Evolutionary conservation across 2,888 invertebrate species (phyloP).

Genomic region (Dryomyza anilis): DNA sequence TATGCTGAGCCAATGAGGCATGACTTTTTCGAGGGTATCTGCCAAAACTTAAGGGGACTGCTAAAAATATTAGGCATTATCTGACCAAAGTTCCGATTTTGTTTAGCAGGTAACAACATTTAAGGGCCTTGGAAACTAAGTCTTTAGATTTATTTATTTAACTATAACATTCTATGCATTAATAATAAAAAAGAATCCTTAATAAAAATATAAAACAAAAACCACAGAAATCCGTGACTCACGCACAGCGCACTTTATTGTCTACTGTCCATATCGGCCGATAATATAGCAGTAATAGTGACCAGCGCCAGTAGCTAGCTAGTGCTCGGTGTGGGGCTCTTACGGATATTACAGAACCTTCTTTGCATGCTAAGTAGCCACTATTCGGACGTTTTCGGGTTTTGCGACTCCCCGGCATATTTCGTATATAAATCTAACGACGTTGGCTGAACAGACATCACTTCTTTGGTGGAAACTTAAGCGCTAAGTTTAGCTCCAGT

Average conservation of each 20-base stretch:
- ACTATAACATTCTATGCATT: too few relatives aligned
- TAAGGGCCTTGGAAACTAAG: too few relatives aligned
- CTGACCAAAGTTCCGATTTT: neutral
- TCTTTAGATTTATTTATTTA: too few relatives aligned
- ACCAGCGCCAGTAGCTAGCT: neutral
- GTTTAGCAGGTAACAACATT: too few relatives aligned
- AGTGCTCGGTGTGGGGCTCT: neutral
- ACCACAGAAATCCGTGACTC: too few relatives aligned
- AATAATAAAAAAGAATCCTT: too few relatives aligned
- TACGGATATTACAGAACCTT: conserved; percentile 29
- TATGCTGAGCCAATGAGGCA: neutral
- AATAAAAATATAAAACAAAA: too few relatives aligned
- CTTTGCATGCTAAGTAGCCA: conserved; percentile 47
- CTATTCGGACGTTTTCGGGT: neutral
- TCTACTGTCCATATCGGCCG: too few relatives aligned
- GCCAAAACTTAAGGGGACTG: neutral
- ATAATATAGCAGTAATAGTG: too few relatives aligned
- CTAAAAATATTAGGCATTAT: neutral
- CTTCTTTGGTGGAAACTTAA: conserved; percentile 62
- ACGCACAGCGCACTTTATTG: too few relatives aligned
- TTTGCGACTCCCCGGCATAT: conserved; percentile 8
- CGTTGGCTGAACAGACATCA: conserved; percentile 54
- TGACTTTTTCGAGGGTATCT: neutral
- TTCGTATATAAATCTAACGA: conserved; percentile 61
- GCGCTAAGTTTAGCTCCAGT: conserved; percentile 61